Evolutionary conservation across 2,113 vertebrate species (phyloP).

Genomic region (Cavia aperea): DNA sequence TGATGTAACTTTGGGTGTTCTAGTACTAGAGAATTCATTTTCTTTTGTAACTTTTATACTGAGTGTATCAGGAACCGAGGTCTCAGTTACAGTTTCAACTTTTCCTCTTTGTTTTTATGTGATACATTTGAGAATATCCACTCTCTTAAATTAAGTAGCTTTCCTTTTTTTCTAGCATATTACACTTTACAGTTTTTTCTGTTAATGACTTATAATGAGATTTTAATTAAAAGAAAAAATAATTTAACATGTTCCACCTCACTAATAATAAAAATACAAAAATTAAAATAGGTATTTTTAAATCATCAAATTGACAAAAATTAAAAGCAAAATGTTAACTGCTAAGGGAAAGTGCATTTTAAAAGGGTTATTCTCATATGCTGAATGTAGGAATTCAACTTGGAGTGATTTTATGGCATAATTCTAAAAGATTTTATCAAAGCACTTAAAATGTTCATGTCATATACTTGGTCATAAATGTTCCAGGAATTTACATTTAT

Average conservation of each 20-base stretch:
- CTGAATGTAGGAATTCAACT: neutral
- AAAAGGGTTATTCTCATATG: neutral
- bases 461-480: neutral
- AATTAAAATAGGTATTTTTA: constrained; percentile 3
- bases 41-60: neutral
- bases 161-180: neutral
- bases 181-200: constrained; percentile 9
- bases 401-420: neutral
- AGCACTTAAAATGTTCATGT: neutral
- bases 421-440: constrained; percentile 23
- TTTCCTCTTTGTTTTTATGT: constrained; percentile 14
- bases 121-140: neutral
- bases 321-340: constrained; percentile 33
- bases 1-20: neutral
- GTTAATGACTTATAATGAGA: constrained; percentile 25
- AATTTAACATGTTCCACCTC: neutral
- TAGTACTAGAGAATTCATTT: neutral
- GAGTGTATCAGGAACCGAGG: neutral
- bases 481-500: neutral
- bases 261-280: constrained; percentile 16
- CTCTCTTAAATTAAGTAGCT: constrained; percentile 14
- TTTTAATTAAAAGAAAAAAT: constrained; percentile 36
- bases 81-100: neutral
- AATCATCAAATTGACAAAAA: constrained; percentile 16
- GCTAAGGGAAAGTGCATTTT: neutral